Percentiles rank a stretch among this genome's conserved stretches.
Evolutionary conservation across 1,140 invertebrate genomes (phyloP).

Genomic region (Leptoteleia sp.): DNA sequence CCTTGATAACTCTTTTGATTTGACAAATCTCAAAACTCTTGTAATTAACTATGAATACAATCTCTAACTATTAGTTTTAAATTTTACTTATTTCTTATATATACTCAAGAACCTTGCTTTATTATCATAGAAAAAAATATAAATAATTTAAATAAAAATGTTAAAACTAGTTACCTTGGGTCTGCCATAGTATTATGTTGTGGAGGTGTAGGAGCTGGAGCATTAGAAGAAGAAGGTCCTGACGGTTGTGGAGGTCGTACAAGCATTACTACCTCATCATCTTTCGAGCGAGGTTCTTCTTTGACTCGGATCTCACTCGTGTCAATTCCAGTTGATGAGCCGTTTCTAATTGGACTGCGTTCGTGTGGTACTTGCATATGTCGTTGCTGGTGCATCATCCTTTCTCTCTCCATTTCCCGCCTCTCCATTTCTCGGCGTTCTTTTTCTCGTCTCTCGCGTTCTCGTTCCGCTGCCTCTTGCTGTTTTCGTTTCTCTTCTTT

Average conservation of each 20-base stretch:
- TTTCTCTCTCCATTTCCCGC: conserved; percentile 85
- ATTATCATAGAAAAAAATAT: too few relatives aligned
- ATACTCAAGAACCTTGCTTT: too few relatives aligned
- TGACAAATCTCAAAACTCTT: too few relatives aligned
- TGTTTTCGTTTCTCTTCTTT: conserved; percentile 83
- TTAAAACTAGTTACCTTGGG: conserved; percentile 67
- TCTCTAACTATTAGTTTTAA: too few relatives aligned
- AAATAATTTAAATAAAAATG: neutral
- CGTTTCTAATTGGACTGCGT: conserved; percentile 87
- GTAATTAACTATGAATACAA: too few relatives aligned
- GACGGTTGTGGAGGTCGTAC: conserved; percentile 79
- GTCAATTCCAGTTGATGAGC: conserved; percentile 79
- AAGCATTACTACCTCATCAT: conserved; percentile 84
- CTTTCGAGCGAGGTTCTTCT: conserved; percentile 84
- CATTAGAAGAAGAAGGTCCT: conserved; percentile 63
- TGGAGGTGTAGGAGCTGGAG: conserved; percentile 55
- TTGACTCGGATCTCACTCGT: conserved; percentile 83
- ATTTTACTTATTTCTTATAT: too few relatives aligned
- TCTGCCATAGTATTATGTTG: conserved; percentile 76
- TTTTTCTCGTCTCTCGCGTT: conserved; percentile 78
- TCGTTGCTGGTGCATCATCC: conserved; percentile 82
- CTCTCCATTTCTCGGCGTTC: conserved; percentile 87
- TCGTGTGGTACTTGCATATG: conserved; percentile 81
- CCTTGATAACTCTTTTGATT: too few relatives aligned
- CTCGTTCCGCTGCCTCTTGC: conserved; percentile 83